Percentiles rank a stretch among this genome's conserved stretches.
Evolutionary conservation across 1,140 invertebrate genomes (phyloP).

Genomic region (Magallana angulata): DNA sequence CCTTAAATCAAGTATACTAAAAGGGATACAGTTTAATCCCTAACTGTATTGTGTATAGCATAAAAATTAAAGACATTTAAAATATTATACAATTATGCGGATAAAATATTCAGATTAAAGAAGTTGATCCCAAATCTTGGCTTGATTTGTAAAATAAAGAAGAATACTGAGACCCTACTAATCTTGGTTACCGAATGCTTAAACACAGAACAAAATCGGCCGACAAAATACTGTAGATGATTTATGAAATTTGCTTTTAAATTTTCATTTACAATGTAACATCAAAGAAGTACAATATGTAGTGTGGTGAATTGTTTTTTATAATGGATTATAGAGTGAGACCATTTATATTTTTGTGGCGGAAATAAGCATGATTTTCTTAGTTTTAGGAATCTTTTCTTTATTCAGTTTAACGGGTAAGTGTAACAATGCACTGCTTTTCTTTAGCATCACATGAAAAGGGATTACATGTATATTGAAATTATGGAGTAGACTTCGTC

Average conservation of each 20-base stretch:
- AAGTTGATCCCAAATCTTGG: slow-evolving; percentile 6
- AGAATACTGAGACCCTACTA: neutral
- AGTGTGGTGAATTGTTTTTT: neutral
- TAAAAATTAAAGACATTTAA: slow-evolving; percentile 15
- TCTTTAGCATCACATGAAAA: no score
- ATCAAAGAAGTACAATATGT: neutral
- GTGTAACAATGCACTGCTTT: neutral
- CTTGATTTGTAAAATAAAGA: neutral
- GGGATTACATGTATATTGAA: no score
- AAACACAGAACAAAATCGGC: neutral
- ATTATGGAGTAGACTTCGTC: no score
- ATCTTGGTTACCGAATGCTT: slow-evolving; percentile 15
- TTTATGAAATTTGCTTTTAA: slow-evolving; percentile 4
- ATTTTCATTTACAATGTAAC: neutral
- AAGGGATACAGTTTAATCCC: neutral
- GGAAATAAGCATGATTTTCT: slow-evolving; percentile 10
- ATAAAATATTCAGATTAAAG: neutral
- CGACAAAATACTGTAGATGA: neutral
- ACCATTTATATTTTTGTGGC: neutral
- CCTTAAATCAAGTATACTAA: neutral
- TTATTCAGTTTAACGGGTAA: slow-evolving; percentile 12
- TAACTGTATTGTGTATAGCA: neutral
- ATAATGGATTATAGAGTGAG: neutral
- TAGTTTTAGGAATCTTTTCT: slow-evolving; percentile 16
- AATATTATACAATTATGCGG: neutral